These are phyloP conservation scores for Agonopterix alstromeriana DNA, from an alignment of 2,888 invertebrate species.

Conservation along the genomic window DNA sequence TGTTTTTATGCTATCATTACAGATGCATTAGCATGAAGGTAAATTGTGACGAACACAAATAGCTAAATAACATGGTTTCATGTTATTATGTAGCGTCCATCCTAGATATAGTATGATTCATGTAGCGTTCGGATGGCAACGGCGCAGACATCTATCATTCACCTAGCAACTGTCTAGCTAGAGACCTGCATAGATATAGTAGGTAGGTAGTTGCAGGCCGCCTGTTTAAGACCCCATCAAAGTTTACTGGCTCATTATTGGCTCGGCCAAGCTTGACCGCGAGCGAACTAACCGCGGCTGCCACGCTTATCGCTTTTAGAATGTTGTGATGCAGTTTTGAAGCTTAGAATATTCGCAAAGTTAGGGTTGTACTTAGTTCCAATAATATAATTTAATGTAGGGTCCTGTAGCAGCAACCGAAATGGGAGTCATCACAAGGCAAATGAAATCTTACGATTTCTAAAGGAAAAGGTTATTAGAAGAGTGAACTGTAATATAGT, in stretches of 20 bases:
- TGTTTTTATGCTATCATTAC: conserved; percentile 3
- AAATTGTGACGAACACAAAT: no score
- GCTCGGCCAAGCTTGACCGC: conserved; percentile 30
- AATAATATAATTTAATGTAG: no score
- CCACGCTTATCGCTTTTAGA: conserved; percentile 18
- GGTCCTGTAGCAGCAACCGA: no score
- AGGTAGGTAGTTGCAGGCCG: conserved; percentile 5
- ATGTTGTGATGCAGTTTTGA: neutral
- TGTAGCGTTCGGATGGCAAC: conserved; percentile 12
- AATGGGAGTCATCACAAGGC: no score
- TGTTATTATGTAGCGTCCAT: neutral
- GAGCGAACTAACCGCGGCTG: conserved; percentile 14
- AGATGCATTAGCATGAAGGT: conserved; percentile 1
- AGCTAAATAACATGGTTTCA: no score
- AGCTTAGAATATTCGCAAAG: neutral
- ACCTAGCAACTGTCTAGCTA: conserved; percentile 25
- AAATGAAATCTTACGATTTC: no score
- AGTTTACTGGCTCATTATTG: conserved; percentile 37
- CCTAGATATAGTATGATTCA: conserved; percentile 9
- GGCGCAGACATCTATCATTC: conserved; percentile 21
- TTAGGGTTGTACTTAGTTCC: no score
- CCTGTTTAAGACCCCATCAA: conserved; percentile 31
- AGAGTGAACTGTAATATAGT: no score
- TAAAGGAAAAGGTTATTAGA: no score
- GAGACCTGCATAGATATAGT: conserved; percentile 7